Conservation (phyloP, 2,797 vertebrate species). For the Picus viridis region DNA sequence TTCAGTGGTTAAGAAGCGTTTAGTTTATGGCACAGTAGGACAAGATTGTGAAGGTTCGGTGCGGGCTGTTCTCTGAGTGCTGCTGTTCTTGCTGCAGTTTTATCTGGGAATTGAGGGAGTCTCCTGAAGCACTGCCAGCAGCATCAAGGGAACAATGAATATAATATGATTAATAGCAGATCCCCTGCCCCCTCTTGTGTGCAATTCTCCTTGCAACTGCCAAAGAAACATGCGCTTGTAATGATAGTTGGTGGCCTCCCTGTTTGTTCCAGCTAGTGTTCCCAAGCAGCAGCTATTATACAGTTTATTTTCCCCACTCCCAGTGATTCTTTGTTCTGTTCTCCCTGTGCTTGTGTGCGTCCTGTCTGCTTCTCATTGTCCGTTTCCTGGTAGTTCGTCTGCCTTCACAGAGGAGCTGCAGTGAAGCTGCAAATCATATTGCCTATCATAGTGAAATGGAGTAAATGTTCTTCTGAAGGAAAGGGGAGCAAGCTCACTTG, state of each 20-base stretch:
- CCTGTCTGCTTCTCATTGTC: not conserved
- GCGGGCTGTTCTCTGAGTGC: not conserved
- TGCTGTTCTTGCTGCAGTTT: not conserved
- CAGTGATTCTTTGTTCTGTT: slow-evolving; percentile 48
- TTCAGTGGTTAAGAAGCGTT: not conserved
- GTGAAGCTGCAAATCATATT: not conserved
- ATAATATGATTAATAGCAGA: slow-evolving; percentile 67
- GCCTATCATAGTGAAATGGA: not conserved
- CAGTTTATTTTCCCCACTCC: slow-evolving; percentile 16
- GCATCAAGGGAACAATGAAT: slow-evolving; percentile 50
- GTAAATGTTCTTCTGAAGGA: not conserved
- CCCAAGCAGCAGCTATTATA: slow-evolving; percentile 24
- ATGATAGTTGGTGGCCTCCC: slow-evolving; percentile 19
- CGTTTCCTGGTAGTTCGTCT: not conserved
- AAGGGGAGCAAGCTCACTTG: not conserved
- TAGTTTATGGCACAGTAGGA: not conserved
- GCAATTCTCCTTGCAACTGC: slow-evolving; percentile 35
- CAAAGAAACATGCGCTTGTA: slow-evolving; percentile 42
- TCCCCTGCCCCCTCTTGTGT: slow-evolving; percentile 41
- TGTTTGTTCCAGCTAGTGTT: slow-evolving; percentile 46
- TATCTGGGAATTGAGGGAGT: slow-evolving; percentile 13
- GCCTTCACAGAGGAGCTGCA: not conserved
- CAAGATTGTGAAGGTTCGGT: not conserved
- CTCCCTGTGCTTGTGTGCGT: not conserved
- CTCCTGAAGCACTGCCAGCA: slow-evolving; percentile 20